Percentiles rank a stretch among this genome's conserved stretches.
These are phyloP conservation scores for Bothrops alternatus DNA, from an alignment of 2,797 vertebrate genomes.

Conservation along the genomic window DNA sequence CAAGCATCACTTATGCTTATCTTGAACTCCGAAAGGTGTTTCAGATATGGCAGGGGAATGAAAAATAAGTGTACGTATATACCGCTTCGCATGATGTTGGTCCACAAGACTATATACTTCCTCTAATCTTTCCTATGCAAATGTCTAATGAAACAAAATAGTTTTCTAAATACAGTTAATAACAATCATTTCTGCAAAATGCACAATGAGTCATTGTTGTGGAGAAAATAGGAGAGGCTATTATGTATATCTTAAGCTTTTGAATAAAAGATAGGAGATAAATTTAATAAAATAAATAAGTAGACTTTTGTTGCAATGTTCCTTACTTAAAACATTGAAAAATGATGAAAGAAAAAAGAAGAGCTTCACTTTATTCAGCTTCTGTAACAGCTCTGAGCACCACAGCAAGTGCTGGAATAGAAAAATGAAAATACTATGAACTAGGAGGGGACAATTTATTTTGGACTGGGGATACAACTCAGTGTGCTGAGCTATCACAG, in stretches of 20 bases:
- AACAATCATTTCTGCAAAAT: background rate
- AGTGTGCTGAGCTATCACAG: background rate
- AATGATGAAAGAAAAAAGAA: constrained; percentile 7
- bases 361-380: background rate
- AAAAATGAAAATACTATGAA: constrained; percentile 26
- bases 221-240: background rate
- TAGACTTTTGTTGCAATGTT: constrained; percentile 21
- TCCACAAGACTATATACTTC: background rate
- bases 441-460: fast-evolving
- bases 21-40: background rate
- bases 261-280: background rate
- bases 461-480: background rate
- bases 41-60: background rate
- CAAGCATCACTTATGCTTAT: background rate
- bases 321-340: constrained; percentile 29
- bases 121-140: background rate
- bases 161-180: background rate
- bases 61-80: background rate
- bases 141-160: background rate
- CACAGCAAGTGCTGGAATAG: constrained; percentile 1
- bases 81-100: background rate
- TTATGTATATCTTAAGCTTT: background rate
- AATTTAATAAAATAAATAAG: background rate
- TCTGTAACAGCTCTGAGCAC: constrained; percentile 16
- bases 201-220: background rate